Evolutionary conservation across 2,888 invertebrate genomes (phyloP).

Genomic region (Yponomeuta evonymella): DNA sequence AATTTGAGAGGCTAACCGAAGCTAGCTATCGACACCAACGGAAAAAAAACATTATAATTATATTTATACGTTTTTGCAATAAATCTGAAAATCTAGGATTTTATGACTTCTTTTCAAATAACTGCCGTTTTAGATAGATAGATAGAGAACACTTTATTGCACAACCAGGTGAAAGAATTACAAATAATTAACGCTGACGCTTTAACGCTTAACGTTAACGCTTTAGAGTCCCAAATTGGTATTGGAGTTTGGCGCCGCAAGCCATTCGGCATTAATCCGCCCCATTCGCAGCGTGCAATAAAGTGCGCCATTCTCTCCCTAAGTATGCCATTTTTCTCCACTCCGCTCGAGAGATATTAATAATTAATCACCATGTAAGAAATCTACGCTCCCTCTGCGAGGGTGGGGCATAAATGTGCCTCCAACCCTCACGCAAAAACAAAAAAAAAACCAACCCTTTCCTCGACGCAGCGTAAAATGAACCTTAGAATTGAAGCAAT

Average conservation of each 20-base stretch:
- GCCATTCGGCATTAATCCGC: constrained; percentile 20
- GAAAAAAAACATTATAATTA: too few species aligned
- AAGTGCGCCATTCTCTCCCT: constrained; percentile 46
- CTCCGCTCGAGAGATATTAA: constrained; percentile 59
- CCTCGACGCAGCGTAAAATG: constrained; percentile 27
- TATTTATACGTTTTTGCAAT: too few species aligned
- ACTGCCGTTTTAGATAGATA: too few species aligned
- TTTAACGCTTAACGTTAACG: too few species aligned
- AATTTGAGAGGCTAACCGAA: too few species aligned
- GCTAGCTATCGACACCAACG: too few species aligned
- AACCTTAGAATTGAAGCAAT: constrained; percentile 23
- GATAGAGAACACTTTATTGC: too few species aligned
- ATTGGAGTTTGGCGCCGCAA: neutral
- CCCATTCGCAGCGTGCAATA: constrained; percentile 34
- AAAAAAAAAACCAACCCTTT: constrained; percentile 40
- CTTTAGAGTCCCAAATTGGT: too few species aligned
- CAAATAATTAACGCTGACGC: too few species aligned
- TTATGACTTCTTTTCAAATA: too few species aligned
- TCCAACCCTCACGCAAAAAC: constrained; percentile 50
- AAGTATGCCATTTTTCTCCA: constrained; percentile 54
- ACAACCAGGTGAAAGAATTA: too few species aligned
- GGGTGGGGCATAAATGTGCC: constrained; percentile 62
- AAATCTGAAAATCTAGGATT: too few species aligned
- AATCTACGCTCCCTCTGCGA: constrained; percentile 56
- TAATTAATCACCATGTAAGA: constrained; percentile 71